Base-by-base conservation (phyloP, 2,113 vertebrate species). In the Taxidea taxus region DNA sequence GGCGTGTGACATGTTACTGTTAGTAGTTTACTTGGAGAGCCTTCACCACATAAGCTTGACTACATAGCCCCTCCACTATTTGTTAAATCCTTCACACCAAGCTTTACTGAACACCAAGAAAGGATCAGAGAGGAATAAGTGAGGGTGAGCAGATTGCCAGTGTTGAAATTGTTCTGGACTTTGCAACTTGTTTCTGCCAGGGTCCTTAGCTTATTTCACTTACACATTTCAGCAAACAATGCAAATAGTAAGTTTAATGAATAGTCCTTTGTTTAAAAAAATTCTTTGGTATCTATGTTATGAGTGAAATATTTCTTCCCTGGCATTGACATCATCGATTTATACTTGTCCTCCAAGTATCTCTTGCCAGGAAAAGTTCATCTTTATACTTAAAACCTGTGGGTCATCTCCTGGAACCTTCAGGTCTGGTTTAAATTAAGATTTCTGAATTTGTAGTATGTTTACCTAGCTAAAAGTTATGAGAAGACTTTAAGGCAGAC, bases 401-500 rank as follows among this genome's bases (percentile, higher is more conserved):
- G 21, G 27, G n/a, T 7, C 42, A 93, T 90, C 23, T 84, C 83
- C 49, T 51, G 75, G 18, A 97, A 94, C 39, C 12, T 54, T 86
- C 89, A 92, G 18, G 1, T 75, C 49, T 91, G 29, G 16, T 84
- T 96, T 93, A 70, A 89, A 60, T 87, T 92, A 87, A 95, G 44
- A 34, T 25, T 66, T n/a, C 6, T 84, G 20, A 88, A 87, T 91
- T 62, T 87, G 18, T 56, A 74, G 14, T 49, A 49, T 95, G 3
- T 87, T 83, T 62, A 56, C 21, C 54, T 87, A 27, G 20, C 21
- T 86, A 56, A 90, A 96, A 85, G 13, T 75, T 23, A 56, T 44
- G 62, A 84, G 72, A 95, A 51, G 44, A 58, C n/a, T 90, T 94
- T 82, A 93, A 98, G 70, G 27, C 54, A 94, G 75, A 70, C 37